Base-by-base conservation (phyloP, 1,140 invertebrate species). In the Macrotrachela quadricornifera region DNA sequence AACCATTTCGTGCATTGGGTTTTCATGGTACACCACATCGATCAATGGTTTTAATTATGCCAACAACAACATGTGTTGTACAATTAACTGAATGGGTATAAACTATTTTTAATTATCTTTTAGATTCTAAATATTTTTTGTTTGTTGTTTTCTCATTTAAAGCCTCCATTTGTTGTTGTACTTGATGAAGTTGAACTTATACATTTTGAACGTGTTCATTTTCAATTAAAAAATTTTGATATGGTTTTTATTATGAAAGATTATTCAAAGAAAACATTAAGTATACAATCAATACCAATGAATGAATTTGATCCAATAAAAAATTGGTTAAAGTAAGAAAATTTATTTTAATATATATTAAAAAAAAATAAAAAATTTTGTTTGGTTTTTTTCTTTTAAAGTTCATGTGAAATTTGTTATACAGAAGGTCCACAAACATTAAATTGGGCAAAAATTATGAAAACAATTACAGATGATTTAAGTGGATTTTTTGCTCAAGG, bases 211-310 rank as follows among this genome's bases (percentile, higher is more conserved):
- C 76, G 94, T 70, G 92, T 99, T 8, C 85, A 90, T 64, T 96
- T 97, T 66, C 87, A 95, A 64, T 72, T 97, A 54, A 94, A 95
- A 69, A 97, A 96, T 68, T 99, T 99, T 68, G 94, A 99, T 70
- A 97, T 97, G 87, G 84, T 97, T 30, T 97, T 97, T 66, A 83
- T 99, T 38, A 97, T 96, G 64, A 99, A 97, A 72, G 90, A 97
- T 71, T 97, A 99, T 68, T 75, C 78, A 46, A 79, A 80, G 61
- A 95, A 94, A 72, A 79, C 84, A 1, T 79, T 85, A 0, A 92
- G 91, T 82, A 82, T 99, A 0, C 94, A 91, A 69, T 86, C 91
- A 12, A 86, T 99, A 63, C 91, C 92, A 0, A 96, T 95, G 87
- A 85, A 85, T 62, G 83, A 92, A 79, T 73, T 97, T 60, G 92